phyloP scores from a whole-genome alignment of 2,797 vertebrate species.

The Spheniscus humboldti region DNA sequence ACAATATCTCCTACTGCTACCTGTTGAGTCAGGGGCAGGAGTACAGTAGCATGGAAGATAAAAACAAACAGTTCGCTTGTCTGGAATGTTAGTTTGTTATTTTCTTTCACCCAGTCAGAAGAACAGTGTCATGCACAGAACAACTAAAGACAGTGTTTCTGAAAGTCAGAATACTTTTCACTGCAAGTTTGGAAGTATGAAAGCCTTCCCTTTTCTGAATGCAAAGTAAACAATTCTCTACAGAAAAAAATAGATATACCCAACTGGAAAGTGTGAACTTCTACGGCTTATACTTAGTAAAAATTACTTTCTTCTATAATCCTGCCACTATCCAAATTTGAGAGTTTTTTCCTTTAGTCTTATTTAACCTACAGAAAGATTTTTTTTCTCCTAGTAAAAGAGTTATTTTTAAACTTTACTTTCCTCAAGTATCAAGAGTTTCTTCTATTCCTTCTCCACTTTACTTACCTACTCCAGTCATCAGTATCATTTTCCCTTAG shows the following conservation, averaged over 20 bases:
- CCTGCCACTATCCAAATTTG: not conserved
- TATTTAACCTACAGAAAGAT: not conserved
- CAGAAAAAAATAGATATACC: not conserved
- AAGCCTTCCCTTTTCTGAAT: not conserved
- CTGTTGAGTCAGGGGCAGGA: constrained; percentile 81
- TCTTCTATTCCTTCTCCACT: not conserved
- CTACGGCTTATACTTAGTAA: not conserved
- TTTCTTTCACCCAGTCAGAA: constrained; percentile 7
- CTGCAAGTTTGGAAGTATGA: not conserved
- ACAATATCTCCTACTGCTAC: constrained; percentile 98
- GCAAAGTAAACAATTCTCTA: not conserved
- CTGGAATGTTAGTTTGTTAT: constrained; percentile 59
- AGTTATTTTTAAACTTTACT: not conserved
- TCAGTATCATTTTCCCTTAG: not conserved
- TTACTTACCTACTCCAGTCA: not conserved
- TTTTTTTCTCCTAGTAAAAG: not conserved
- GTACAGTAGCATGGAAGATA: constrained; percentile 71
- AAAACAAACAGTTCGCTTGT: constrained; percentile 61
- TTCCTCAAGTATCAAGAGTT: not conserved
- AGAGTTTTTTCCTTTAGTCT: not conserved
- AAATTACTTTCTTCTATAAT: not conserved
- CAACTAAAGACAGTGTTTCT: not conserved
- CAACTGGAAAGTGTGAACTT: not conserved
- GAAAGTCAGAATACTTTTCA: constrained; percentile 25
- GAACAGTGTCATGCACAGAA: constrained; percentile 17